Conservation (phyloP, 2,113 vertebrate species). For the Salvelinus fontinalis region DNA sequence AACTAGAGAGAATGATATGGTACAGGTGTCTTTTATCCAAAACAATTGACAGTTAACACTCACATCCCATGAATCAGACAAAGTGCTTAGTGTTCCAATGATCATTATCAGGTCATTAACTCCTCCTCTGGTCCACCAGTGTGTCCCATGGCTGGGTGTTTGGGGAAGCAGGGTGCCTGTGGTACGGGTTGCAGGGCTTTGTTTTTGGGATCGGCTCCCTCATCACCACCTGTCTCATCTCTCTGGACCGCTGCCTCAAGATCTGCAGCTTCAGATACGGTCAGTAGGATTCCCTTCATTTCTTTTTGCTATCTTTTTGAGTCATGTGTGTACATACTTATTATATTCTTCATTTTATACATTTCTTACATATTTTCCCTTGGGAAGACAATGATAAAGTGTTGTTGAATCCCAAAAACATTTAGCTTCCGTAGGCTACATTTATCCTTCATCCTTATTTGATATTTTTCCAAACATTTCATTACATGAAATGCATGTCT, state of each 20-base stretch:
- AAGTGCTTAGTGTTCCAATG: too few species aligned
- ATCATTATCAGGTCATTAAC: neutral
- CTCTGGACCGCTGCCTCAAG: conserved; percentile 64
- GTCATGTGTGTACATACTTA: neutral
- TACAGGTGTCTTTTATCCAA: too few species aligned
- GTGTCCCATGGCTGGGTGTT: conserved; percentile 61
- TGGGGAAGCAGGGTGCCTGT: conserved; percentile 54
- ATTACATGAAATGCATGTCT: too few species aligned
- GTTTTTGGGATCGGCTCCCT: conserved; percentile 65
- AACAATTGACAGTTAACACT: too few species aligned
- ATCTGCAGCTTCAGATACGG: conserved; percentile 63
- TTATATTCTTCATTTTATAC: neutral
- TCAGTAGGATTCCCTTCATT: conserved; percentile 6
- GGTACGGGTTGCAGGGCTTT: conserved; percentile 62
- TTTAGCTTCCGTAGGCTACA: too few species aligned
- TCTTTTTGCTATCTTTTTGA: neutral
- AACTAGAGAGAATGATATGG: too few species aligned
- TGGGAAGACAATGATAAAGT: too few species aligned
- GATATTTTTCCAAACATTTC: too few species aligned
- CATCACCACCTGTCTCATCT: conserved; percentile 64
- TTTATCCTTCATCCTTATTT: too few species aligned
- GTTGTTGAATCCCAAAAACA: too few species aligned
- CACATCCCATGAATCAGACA: too few species aligned
- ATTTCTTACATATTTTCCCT: neutral
- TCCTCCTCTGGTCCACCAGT: conserved; percentile 31